Base-by-base conservation (phyloP, 2,113 vertebrate species). In the Xenus cinereus region DNA sequence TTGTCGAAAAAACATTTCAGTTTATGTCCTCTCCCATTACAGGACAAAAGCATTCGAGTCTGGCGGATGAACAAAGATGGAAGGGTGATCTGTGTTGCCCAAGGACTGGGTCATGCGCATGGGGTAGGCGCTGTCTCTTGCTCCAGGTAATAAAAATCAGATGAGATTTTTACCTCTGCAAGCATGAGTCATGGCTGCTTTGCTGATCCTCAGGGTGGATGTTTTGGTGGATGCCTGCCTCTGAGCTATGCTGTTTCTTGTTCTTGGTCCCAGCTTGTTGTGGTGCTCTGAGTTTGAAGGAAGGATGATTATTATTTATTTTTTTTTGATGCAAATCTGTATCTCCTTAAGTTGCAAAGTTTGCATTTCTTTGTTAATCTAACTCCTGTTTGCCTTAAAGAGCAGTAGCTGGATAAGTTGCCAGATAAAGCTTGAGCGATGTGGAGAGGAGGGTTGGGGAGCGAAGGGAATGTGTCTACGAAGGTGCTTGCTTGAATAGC, bases 1-100 rank as follows among this genome's bases (percentile, higher is more conserved):
- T 59, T 35, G 41, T 24, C 50, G 33, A 10, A 3, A 10, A n/a
- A 12, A 4, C n/a, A 6, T 33, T 54, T 46, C 1, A 0, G 22
- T 53, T 50, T 64, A 1, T 76, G 46, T 76, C 9, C 23, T 83
- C 35, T 80, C 26, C 32, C 5, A 0, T 66, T 67, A 4, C 93
- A 99, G 99, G 99, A 99, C 98, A 98, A 98, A 68, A 99, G 97
- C 15, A 69, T 99, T 82, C 98, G 99, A 4, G 66, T 99, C 71
- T 99, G 99, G 99, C 97, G 91, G 77, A 99, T 99, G 99, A 97
- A 96, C 87, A 95, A 92, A 16, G 95, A 90, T 4, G 98, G 99
- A 37, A 89, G 71, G 68, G 99, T 99, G 71, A 26, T 14, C 39
- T 99, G 99, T 28, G 98, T 99, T 51, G 99, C 99, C 8, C 98